Conservation (phyloP, 2,797 vertebrate species). For the Platalea minor region DNA sequence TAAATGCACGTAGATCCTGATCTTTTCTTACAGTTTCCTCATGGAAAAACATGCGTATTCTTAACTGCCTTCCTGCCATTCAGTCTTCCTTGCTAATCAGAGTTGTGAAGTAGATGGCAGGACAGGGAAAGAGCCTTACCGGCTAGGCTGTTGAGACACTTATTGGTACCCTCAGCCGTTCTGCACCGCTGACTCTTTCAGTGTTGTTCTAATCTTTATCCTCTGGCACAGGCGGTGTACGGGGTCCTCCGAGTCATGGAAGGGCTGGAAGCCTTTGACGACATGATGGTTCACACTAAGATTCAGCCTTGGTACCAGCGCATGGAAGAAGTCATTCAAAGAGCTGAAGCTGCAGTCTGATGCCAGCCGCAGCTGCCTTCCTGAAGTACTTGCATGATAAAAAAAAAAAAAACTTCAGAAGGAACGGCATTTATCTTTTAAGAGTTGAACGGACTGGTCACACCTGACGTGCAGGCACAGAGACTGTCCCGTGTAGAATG, state of each 20-base stretch:
- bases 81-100: background rate
- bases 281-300: conserved; percentile 91
- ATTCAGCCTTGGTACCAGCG: conserved; percentile 89
- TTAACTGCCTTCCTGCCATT: background rate
- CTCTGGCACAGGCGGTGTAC: conserved; percentile 85
- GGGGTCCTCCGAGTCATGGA: conserved; percentile 95
- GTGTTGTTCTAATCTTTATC: background rate
- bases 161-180: background rate
- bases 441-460: background rate
- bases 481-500: background rate
- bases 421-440: background rate
- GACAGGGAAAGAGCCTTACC: background rate
- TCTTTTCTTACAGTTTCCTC: background rate
- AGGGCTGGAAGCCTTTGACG: conserved; percentile 89
- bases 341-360: conserved; percentile 54
- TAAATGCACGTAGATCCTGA: background rate
- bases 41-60: background rate
- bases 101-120: background rate
- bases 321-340: conserved; percentile 80
- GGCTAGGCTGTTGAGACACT: background rate
- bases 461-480: background rate
- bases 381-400: background rate
- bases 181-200: background rate
- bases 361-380: background rate
- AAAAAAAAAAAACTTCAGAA: background rate